phyloP scores from a whole-genome alignment of 2,888 invertebrate species.

The Ectemnius continuus region DNA sequence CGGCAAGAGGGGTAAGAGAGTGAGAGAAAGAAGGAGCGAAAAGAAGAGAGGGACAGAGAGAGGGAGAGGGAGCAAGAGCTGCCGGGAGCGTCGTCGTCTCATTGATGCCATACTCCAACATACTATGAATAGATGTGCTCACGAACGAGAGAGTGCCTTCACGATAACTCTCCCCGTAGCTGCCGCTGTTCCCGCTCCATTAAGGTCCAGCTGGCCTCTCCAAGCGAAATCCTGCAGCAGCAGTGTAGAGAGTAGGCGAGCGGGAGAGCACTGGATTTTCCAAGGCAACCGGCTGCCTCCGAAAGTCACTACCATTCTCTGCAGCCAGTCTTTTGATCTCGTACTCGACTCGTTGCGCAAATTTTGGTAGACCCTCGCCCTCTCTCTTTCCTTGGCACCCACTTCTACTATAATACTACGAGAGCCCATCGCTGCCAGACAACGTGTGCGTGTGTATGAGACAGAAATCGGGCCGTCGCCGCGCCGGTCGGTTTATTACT shows the following conservation, averaged over 20 bases:
- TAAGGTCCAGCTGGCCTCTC: constrained; percentile 27
- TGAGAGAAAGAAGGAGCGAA: constrained; percentile 29
- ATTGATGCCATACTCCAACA: constrained; percentile 59
- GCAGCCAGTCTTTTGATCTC: constrained; percentile 46
- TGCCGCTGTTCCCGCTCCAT: constrained; percentile 33
- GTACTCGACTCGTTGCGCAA: constrained; percentile 43
- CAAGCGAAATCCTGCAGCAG: too few species aligned
- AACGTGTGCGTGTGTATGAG: too few species aligned
- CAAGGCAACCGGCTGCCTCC: too few species aligned
- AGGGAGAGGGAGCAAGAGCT: constrained; percentile 50
- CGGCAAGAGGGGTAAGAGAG: background rate
- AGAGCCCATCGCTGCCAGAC: too few species aligned
- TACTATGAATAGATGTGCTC: constrained; percentile 58
- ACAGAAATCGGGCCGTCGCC: too few species aligned
- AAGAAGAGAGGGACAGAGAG: constrained; percentile 46
- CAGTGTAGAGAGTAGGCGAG: too few species aligned
- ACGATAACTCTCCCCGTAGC: constrained; percentile 38
- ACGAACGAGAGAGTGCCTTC: constrained; percentile 33
- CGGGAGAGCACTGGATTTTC: too few species aligned
- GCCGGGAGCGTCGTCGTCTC: constrained; percentile 55
- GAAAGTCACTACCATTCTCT: too few species aligned
- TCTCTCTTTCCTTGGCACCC: constrained; percentile 11
- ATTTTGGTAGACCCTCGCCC: constrained; percentile 36
- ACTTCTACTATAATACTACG: too few species aligned
- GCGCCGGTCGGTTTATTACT: too few species aligned